Evolutionary conservation across 2,797 vertebrate species (phyloP), one percentile per base, ranked within the genome.

Genomic region (Acropternis orthonyx): DNA sequence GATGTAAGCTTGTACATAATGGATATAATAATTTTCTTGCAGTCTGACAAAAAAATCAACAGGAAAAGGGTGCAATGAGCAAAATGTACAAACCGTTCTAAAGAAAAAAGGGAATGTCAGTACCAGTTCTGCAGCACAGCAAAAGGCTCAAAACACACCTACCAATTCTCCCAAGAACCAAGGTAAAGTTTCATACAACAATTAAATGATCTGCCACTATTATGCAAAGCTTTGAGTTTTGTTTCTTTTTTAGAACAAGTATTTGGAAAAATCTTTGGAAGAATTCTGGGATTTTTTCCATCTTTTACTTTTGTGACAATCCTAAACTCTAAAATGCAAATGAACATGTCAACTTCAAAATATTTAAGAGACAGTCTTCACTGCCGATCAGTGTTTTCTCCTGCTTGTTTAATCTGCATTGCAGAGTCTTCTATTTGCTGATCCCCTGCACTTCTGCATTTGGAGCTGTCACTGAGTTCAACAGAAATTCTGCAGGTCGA

Each of bases 11-110:
- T 96, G 34, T 55, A 92, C 90, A 48, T 96, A 90, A 96, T 51
- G 19, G 43, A 59, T 92, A 34, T 76, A 66, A 52, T 81, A 11
- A 92, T 91, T 92, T 74, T 71, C 96, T 85, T 94, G 65, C 97
- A 99, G 99, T 96, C 90, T 97, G 39, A 97, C 98, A 81, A 99
- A 98, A 97, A 99, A 98, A 92, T 15, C 97, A 26, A 88, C 92
- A 77, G 93, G 81, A 76, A 98, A 98, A 97, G 98, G 97, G 62
- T 80, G 83, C 80, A 97, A 75, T 93, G 99, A 98, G 85, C 95
- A 97, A 85, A 98, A 97, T 87, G 91, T 92, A 43, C 97, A 96
- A 84, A 91, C 97, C 84, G 48, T 95, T 77, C 88, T 96, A 91
- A 99, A 98, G 93, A 99, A 98, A 97, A 97, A 97, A 37, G 91